These are phyloP conservation scores for Leucoraja erinaceus DNA, from an alignment of 2,113 vertebrate species.

Conservation along the genomic window DNA sequence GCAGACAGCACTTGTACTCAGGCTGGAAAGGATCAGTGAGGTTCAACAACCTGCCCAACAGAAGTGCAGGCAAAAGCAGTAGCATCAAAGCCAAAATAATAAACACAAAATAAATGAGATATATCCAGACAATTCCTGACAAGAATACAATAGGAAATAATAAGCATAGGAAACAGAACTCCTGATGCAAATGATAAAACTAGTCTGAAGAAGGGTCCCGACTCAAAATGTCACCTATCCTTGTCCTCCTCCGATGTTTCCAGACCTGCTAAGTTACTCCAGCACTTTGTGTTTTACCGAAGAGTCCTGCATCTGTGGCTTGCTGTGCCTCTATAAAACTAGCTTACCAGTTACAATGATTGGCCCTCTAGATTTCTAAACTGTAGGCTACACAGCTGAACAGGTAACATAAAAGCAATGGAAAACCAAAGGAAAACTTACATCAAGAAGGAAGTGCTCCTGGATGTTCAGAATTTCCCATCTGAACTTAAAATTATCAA, in stretches of 20 bases:
- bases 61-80: background rate
- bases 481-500: background rate
- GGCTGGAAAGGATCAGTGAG: background rate
- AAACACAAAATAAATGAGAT: background rate
- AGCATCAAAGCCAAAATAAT: background rate
- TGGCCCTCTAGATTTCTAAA: background rate
- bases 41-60: background rate
- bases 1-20: background rate
- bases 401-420: background rate
- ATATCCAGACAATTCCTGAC: background rate
- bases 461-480: background rate
- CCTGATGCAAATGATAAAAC: background rate
- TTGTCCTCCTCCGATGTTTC: too few relatives aligned
- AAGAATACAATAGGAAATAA: background rate
- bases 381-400: background rate
- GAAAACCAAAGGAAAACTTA: background rate
- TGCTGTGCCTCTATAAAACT: background rate
- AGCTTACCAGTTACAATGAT: background rate
- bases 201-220: too few relatives aligned
- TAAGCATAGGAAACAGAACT: background rate
- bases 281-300: too few relatives aligned
- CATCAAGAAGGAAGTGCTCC: background rate
- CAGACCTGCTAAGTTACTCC: too few relatives aligned
- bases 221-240: too few relatives aligned
- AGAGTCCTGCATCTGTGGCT: too few relatives aligned